Conservation (phyloP, 2,888 invertebrate genomes). For the Dynastes tityus region DNA sequence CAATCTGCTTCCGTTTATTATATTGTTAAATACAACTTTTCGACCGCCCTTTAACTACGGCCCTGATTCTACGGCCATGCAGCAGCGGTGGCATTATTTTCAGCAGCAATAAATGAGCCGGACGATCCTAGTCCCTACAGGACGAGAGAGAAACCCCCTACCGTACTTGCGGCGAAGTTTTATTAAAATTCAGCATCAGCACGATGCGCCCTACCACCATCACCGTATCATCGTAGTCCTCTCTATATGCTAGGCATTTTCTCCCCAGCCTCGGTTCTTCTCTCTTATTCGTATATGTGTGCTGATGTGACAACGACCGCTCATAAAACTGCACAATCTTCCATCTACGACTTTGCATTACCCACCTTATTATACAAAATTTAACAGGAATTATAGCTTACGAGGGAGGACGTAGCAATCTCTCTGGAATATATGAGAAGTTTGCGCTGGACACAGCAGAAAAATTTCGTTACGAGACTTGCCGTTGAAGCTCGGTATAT, state of each 20-base stretch:
- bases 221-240: too few species aligned
- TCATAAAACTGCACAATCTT: conserved; percentile 59
- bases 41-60: neutral
- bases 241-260: too few species aligned
- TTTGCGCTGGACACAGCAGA: conserved; percentile 34
- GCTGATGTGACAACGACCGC: conserved; percentile 63
- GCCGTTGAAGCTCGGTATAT: neutral
- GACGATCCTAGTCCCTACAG: conserved; percentile 42
- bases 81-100: conserved; percentile 30
- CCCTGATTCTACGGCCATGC: neutral
- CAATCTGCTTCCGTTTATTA: too few species aligned
- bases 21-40: too few species aligned
- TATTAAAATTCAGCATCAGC: conserved; percentile 61
- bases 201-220: neutral
- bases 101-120: conserved; percentile 56
- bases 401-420: neutral
- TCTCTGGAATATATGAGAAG: conserved; percentile 20
- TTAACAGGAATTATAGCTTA: conserved; percentile 43
- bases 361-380: conserved; percentile 43
- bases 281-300: conserved; percentile 42
- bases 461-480: conserved; percentile 1
- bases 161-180: conserved; percentile 57
- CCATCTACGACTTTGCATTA: conserved; percentile 43
- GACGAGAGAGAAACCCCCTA: neutral
- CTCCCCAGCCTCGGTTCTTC: too few species aligned